These are phyloP conservation scores for Amphipoea oculea DNA, from an alignment of 2,888 invertebrate genomes.

Conservation along the genomic window DNA sequence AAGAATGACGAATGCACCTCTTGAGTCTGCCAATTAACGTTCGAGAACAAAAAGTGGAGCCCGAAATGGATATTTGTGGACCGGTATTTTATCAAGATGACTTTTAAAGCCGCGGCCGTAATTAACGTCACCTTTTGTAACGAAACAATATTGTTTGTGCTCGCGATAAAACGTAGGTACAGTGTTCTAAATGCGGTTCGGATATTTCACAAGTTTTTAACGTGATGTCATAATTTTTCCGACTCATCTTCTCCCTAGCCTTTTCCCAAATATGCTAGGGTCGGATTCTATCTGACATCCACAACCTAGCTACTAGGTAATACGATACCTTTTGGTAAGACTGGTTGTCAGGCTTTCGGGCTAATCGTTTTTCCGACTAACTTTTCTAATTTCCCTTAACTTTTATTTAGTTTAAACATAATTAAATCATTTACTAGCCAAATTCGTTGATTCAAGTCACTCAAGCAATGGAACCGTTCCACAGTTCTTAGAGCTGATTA, in stretches of 20 bases:
- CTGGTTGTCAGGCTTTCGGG: too few species aligned
- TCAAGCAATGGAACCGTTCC: constrained; percentile 8
- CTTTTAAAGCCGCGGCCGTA: constrained; percentile 59
- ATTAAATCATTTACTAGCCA: constrained; percentile 23
- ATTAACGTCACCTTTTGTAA: constrained; percentile 62
- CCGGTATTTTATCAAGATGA: constrained; percentile 66
- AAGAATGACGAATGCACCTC: constrained; percentile 63
- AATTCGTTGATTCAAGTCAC: constrained; percentile 35
- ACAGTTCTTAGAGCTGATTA: constrained; percentile 44
- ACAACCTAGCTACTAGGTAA: background rate
- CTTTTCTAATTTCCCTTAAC: background rate
- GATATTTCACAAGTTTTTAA: constrained; percentile 8
- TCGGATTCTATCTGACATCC: background rate
- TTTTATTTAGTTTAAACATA: background rate
- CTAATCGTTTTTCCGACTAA: background rate
- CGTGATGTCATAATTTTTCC: background rate
- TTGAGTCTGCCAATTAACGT: constrained; percentile 64
- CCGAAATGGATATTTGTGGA: constrained; percentile 66
- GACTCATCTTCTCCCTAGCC: background rate
- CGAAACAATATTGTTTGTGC: constrained; percentile 44
- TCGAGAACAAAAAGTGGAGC: constrained; percentile 60
- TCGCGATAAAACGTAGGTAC: constrained; percentile 4
- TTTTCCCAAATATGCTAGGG: background rate
- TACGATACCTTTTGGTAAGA: background rate
- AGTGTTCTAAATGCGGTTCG: constrained; percentile 19